A percentile compares a stretch with the other conserved stretches of the same genome.
These are phyloP conservation scores for Cheirogaleus major DNA, from an alignment of 2,797 vertebrate species.

Conservation along the genomic window DNA sequence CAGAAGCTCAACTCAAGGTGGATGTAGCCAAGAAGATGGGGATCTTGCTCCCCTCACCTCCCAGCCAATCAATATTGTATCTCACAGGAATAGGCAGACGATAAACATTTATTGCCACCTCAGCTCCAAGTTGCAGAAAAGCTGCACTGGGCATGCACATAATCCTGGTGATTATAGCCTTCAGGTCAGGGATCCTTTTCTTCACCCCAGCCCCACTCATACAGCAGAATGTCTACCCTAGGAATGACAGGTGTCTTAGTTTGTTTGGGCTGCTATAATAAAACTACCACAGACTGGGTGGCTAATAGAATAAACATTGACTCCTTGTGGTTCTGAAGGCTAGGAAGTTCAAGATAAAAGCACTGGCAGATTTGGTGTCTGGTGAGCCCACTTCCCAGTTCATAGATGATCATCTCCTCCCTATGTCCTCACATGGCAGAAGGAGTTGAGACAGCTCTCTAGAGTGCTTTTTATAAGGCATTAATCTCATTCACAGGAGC, in stretches of 20 bases:
- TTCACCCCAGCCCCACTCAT: not conserved
- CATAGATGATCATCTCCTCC: not conserved
- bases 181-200: not conserved
- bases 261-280: not conserved
- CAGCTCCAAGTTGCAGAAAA: not conserved
- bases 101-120: not conserved
- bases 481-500: not conserved
- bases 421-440: not conserved
- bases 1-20: not conserved
- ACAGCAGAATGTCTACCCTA: not conserved
- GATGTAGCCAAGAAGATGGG: not conserved
- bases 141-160: too few species aligned
- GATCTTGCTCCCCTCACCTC: not conserved
- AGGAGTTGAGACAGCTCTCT: not conserved
- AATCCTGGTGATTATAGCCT: not conserved
- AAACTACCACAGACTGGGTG: not conserved
- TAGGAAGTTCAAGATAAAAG: not conserved
- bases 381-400: not conserved
- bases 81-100: not conserved
- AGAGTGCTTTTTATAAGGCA: not conserved
- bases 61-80: not conserved
- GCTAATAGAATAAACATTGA: not conserved
- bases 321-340: not conserved
- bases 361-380: not conserved
- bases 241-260: not conserved